phyloP scores from a whole-genome alignment of 2,797 vertebrate species.

The Orestias chungarensis region DNA sequence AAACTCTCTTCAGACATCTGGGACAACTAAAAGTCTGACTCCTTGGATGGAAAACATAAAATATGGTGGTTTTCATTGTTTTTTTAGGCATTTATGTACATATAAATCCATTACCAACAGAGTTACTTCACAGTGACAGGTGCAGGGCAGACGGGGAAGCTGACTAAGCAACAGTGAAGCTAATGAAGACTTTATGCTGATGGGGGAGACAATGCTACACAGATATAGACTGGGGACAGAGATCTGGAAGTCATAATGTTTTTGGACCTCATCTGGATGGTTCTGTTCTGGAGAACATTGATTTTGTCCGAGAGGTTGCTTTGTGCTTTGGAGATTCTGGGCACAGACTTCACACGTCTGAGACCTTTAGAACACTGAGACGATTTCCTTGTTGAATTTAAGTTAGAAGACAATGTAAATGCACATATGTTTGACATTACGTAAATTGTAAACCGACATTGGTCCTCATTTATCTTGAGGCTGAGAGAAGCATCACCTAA shows the following conservation, averaged over 20 bases:
- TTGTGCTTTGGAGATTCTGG: conserved; percentile 15
- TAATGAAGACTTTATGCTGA: conserved; percentile 61
- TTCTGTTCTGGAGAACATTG: neutral
- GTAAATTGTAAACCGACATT: conserved; percentile 51
- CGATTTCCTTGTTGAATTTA: neutral
- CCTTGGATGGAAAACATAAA: conserved; percentile 1
- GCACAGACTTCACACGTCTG: conserved; percentile 16
- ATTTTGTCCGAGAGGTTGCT: neutral
- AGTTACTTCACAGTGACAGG: conserved; percentile 51
- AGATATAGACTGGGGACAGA: conserved; percentile 46
- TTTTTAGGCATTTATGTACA: neutral
- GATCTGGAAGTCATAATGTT: conserved; percentile 34
- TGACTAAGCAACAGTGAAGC: conserved; percentile 68
- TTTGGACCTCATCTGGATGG: conserved; percentile 1
- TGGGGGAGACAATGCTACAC: conserved; percentile 64
- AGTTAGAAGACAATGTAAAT: conserved; percentile 6
- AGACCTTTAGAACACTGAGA: neutral
- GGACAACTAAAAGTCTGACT: neutral
- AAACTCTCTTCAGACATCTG: neutral
- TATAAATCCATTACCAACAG: conserved; percentile 41
- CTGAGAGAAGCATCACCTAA: conserved; percentile 1
- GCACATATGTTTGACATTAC: conserved; percentile 39
- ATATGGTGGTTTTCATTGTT: neutral
- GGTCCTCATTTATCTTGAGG: conserved; percentile 57
- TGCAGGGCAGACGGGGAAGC: conserved; percentile 63